Percentiles rank a stretch among this genome's conserved stretches.
These are phyloP conservation scores for Atethmia centrago DNA, from an alignment of 2,888 invertebrate genomes.

Conservation along the genomic window DNA sequence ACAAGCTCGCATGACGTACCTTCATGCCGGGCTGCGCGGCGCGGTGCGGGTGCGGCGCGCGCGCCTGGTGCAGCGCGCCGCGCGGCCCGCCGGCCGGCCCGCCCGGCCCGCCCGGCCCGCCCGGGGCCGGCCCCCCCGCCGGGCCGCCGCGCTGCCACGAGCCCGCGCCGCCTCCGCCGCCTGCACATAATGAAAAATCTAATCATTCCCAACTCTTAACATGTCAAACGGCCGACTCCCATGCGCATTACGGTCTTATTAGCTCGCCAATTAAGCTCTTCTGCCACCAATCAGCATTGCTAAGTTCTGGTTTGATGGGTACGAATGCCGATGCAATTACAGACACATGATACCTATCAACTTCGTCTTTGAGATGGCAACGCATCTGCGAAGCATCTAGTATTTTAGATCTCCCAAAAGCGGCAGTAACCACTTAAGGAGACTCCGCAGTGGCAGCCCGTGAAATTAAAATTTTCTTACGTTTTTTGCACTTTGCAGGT, in stretches of 20 bases:
- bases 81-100: no score
- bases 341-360: no score
- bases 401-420: not conserved
- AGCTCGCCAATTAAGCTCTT: not conserved
- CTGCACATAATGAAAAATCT: not conserved
- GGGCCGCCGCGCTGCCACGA: constrained; percentile 81
- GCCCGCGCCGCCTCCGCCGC: constrained; percentile 70
- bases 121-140: no score
- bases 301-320: not conserved
- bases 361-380: not conserved
- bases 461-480: no score
- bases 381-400: not conserved
- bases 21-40: constrained; percentile 21
- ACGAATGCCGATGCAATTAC: not conserved
- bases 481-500: no score
- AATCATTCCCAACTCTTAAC: not conserved
- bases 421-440: not conserved
- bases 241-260: not conserved
- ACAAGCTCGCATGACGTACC: constrained; percentile 1
- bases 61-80: not conserved
- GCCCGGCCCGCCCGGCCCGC: constrained; percentile 58
- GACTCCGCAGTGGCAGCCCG: no score
- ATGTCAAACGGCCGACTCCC: not conserved
- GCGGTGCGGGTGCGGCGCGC: constrained; percentile 23
- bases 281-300: not conserved